phyloP scores from a whole-genome alignment of 2,888 invertebrate genomes.

The Andrena bucephala region DNA sequence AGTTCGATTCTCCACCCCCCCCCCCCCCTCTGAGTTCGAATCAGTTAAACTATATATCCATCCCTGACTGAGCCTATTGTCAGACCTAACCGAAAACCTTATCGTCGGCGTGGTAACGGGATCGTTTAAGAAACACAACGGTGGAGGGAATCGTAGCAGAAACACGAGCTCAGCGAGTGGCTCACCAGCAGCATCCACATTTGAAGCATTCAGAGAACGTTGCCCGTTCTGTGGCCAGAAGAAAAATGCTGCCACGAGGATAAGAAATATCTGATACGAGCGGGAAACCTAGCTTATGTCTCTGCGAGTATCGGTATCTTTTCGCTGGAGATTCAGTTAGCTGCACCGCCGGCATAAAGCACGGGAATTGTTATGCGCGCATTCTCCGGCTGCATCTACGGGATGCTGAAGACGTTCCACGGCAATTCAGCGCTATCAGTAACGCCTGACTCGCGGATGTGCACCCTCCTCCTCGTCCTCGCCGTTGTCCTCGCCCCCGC shows the following conservation, averaged over 20 bases:
- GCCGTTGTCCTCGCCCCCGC: no score
- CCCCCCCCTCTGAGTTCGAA: no score
- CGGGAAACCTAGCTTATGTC: conserved; percentile 48
- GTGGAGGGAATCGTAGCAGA: neutral
- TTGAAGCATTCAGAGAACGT: conserved; percentile 37
- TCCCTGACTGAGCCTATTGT: neutral
- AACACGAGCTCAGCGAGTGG: neutral
- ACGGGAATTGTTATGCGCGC: conserved; percentile 67
- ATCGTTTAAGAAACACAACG: neutral
- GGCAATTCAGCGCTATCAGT: conserved; percentile 66
- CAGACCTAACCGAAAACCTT: neutral
- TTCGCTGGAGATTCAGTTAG: conserved; percentile 58
- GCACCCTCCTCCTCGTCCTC: conserved; percentile 29
- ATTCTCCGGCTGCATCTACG: conserved; percentile 41
- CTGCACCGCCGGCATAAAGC: conserved; percentile 44
- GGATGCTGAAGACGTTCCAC: conserved; percentile 59
- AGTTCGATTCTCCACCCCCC: no score
- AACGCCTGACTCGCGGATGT: conserved; percentile 60
- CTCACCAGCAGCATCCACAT: conserved; percentile 12
- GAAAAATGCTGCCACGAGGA: conserved; percentile 48
- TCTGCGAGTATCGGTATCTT: conserved; percentile 45
- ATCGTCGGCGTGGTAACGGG: neutral
- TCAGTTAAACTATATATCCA: neutral
- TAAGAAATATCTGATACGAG: conserved; percentile 59
- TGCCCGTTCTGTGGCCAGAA: neutral